Base-by-base conservation (phyloP, 2,888 invertebrate species). In the Oxytorus armatus region DNA sequence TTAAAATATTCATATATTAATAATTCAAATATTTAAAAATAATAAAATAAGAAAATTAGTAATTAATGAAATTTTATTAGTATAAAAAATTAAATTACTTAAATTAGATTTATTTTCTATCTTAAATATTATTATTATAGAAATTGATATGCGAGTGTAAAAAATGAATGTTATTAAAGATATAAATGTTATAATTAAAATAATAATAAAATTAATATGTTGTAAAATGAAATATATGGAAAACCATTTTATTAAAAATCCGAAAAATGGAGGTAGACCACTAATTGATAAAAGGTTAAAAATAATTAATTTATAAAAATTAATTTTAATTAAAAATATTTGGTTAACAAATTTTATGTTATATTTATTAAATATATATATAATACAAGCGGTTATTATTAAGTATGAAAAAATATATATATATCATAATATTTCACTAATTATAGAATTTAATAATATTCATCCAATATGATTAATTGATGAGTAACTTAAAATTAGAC, bases 391-490 rank as follows among this genome's bases (percentile, higher is more conserved):
- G 79, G 92, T 92, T 89, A 93, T 88, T 86, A 93, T 90, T 23
- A 89, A 87, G 90, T 93, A 94, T 84, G 93, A 88, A 51, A 89
- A 4, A 86, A 93, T 92, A 89, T 93, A 93, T 85, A 92, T 90
- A 77, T 93, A 75, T 92, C 53, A 77, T 14, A 75, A 18, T 36
- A 89, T 92, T 92, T 93, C 92, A 83, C 90, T 93, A 85, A 92
- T 92, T 89, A 92, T 87, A 87, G 93, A 88, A 0, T 92, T 86
- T 25, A 90, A 85, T 83, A 94, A 57, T 91, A 94, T 93, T 93
- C 95, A 95, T 0, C 94, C 92, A 91, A 94, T 89, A 88, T 95
- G 94, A 90, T 94, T 94, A 92, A 95, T 94, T 0, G 95, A 95
- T 0, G 95, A 95, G 88, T 93, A 95, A 51, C 93, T 92, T 92